A percentile compares a stretch with the other conserved stretches of the same genome.
Conservation (phyloP, 2,113 vertebrate genomes). For the Nerophis lumbriciformis region DNA sequence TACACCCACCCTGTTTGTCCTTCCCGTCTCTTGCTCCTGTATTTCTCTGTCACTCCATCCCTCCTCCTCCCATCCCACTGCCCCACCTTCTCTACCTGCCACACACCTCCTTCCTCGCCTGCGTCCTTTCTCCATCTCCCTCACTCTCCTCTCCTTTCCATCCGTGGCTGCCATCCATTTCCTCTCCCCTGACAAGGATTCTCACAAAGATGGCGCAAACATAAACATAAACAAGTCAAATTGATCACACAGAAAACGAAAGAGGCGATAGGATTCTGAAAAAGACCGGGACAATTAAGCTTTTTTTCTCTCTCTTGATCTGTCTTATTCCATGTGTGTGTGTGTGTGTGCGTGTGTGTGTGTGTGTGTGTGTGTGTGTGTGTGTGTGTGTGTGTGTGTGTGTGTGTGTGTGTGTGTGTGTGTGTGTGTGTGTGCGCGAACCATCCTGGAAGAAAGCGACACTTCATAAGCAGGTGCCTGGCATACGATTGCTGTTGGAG, state of each 20-base stretch:
- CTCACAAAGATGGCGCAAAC: conserved; percentile 54
- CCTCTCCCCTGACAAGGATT: conserved; percentile 27
- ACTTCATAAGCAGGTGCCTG: conserved; percentile 64
- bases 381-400: neutral
- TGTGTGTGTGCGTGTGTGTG: conserved; percentile 9
- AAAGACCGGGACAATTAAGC: conserved; percentile 49
- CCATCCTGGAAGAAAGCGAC: conserved; percentile 47
- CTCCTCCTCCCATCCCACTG: conserved; percentile 22
- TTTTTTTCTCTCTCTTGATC: conserved; percentile 32
- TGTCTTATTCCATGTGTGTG: conserved; percentile 25
- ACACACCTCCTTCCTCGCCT: conserved; percentile 11
- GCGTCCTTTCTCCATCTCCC: conserved; percentile 4
- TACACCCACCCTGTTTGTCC: neutral
- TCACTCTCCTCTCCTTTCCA: neutral
- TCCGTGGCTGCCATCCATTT: conserved; percentile 33
- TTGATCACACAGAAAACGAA: conserved; percentile 53
- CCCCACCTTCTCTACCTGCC: conserved; percentile 1
- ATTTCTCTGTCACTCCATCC: conserved; percentile 39
- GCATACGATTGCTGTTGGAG: conserved; percentile 45
- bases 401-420: conserved; percentile 7
- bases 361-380: conserved; percentile 4
- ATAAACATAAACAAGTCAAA: conserved; percentile 62
- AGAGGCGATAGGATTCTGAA: conserved; percentile 22
- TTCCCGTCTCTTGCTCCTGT: conserved; percentile 21
- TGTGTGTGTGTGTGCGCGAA: conserved; percentile 10